Base-by-base conservation (phyloP, 2,888 invertebrate genomes). In the Hemistola chrysoprasaria region DNA sequence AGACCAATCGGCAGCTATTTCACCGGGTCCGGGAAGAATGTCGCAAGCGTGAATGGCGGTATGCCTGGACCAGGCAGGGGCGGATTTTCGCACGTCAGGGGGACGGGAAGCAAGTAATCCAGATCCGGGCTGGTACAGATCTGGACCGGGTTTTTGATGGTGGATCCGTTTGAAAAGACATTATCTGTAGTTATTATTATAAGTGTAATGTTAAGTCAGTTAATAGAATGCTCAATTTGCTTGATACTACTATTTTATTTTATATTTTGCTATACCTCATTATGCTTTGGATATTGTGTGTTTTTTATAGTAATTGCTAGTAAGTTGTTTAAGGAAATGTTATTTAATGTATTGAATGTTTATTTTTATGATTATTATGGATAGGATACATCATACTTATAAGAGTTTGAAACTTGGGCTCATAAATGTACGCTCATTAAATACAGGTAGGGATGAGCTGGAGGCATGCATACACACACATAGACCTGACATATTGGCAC, bases 381-480 rank as follows among this genome's bases (percentile, higher is more conserved):
- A n/a, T n/a, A n/a, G n/a, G n/a, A n/a, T n/a, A n/a, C n/a, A n/a
- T n/a, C n/a, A n/a, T n/a, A n/a, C n/a, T n/a, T n/a, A n/a, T n/a
- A 24, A 33, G 3, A 51, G 34, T 34, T 45, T 55, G 29, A 49
- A 22, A 21, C 20, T 58, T 11, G 57, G 55, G 6, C 34, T 57
- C 7, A 6, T 59, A 6, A 57, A 60, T 27, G 44, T 47, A 1
- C 10, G 58, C 8, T 61, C 60, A 1, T 21, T 61, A n/a, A 52
- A 56, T 21, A 55, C 55, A 1, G 55, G 55, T 1, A 27, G 39
- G 6, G 60, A 60, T 11, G 60, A 60, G 21, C 21, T 55, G 6
- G 5, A 11, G 2, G 50, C 34, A 11, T 28, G 43, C 2, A 29
- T 56, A 6, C 26, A 39, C 5, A 42, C 27, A 0, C 30, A 42